Percentiles rank a stretch among this genome's conserved stretches.
phyloP scores from a whole-genome alignment of 2,797 vertebrate species.

The Anguilla megastoma region DNA sequence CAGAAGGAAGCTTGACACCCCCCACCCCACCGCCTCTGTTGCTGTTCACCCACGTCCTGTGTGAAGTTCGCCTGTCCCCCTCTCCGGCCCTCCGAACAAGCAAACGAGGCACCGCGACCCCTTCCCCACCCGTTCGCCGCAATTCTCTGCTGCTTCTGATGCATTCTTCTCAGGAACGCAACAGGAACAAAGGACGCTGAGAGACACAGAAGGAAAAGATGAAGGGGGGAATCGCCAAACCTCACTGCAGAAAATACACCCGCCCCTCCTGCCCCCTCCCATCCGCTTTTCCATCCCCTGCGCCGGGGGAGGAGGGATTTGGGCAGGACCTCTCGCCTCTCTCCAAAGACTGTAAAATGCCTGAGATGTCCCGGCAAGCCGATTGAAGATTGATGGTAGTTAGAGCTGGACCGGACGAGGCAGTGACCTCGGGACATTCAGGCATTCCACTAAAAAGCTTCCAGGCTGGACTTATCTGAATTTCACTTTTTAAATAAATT shows the following conservation, averaged over 20 bases:
- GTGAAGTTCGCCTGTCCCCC: background rate
- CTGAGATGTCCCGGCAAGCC: slow-evolving; percentile 28
- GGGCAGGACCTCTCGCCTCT: background rate
- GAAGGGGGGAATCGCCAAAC: background rate
- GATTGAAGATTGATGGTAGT: background rate
- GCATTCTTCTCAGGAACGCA: background rate
- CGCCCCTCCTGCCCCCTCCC: background rate
- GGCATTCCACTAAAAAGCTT: slow-evolving; percentile 37
- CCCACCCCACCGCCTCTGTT: background rate
- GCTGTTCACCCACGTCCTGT: background rate
- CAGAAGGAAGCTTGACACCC: background rate
- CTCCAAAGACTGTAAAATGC: slow-evolving; percentile 56
- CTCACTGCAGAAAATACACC: background rate
- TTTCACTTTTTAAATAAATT: background rate
- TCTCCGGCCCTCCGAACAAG: background rate
- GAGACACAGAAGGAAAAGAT: background rate
- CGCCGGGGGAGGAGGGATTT: background rate
- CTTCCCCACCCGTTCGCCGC: background rate
- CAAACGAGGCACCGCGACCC: background rate
- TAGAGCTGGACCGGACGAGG: slow-evolving; percentile 20
- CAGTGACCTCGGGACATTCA: slow-evolving; percentile 28
- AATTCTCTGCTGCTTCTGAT: background rate
- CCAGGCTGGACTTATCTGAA: slow-evolving; percentile 22
- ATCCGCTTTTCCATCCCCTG: background rate
- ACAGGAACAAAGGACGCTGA: background rate